These are phyloP conservation scores for Buathra laborator DNA, from an alignment of 2,888 invertebrate genomes.

Conservation along the genomic window DNA sequence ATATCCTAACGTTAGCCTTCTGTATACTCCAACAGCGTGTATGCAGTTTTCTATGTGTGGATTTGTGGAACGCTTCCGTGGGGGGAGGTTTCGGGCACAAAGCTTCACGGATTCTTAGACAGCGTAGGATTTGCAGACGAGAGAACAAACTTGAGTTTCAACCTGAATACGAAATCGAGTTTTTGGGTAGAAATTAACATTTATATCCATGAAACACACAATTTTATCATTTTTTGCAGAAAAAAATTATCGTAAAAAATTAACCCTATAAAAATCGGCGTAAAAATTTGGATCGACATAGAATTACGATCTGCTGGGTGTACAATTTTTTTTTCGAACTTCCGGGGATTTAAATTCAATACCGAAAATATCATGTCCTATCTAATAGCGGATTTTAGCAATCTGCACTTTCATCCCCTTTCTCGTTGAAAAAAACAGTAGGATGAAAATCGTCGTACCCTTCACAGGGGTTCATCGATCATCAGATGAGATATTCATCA, in stretches of 20 bases:
- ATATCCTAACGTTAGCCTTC: constrained; percentile 72
- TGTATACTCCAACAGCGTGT: neutral
- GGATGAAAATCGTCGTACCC: neutral
- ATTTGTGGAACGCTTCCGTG: neutral
- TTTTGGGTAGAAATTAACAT: neutral
- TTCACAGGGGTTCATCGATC: neutral
- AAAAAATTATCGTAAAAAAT: neutral
- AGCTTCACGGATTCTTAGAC: neutral
- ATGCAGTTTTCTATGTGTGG: neutral
- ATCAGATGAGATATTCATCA: constrained; percentile 21
- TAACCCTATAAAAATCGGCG: neutral
- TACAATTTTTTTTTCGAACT: neutral
- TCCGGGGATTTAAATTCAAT: neutral
- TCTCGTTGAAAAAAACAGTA: constrained; percentile 7
- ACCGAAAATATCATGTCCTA: neutral
- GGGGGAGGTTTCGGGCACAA: constrained; percentile 3
- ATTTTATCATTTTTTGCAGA: neutral
- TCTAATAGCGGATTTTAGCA: neutral
- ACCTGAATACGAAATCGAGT: neutral
- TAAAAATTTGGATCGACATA: neutral
- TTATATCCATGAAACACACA: too few relatives aligned
- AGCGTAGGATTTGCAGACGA: neutral
- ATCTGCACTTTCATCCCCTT: constrained; percentile 14
- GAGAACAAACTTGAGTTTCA: neutral
- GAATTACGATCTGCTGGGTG: too few relatives aligned